These are phyloP conservation scores for Sogatella furcifera DNA, from an alignment of 1,140 invertebrate species.

Conservation along the genomic window DNA sequence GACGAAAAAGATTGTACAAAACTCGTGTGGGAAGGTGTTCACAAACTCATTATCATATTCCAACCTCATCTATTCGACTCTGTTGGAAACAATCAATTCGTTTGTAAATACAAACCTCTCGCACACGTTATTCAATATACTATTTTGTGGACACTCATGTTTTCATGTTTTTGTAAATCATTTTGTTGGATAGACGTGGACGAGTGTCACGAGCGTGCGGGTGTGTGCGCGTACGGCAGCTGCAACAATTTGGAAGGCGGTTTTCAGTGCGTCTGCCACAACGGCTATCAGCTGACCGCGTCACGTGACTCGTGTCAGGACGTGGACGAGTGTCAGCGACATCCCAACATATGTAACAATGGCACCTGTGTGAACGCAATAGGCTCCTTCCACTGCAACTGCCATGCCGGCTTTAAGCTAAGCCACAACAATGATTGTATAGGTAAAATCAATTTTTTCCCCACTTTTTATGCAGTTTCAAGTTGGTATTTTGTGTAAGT, in stretches of 20 bases:
- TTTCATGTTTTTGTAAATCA: too few species aligned
- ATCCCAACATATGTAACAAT: conserved; percentile 63
- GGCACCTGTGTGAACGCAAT: conserved; percentile 71
- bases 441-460: conserved; percentile 47
- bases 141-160: too few species aligned
- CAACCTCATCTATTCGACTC: too few species aligned
- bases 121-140: too few species aligned
- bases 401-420: conserved; percentile 67
- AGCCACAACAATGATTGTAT: conserved; percentile 78
- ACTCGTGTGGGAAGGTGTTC: too few species aligned
- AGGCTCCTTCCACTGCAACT: conserved; percentile 68
- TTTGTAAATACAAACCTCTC: too few species aligned
- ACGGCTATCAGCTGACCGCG: conserved; percentile 45
- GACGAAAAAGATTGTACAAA: too few species aligned
- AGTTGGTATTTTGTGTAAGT: too few species aligned
- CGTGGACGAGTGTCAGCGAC: conserved; percentile 61
- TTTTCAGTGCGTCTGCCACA: conserved; percentile 52
- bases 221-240: conserved; percentile 56
- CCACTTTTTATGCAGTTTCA: too few species aligned
- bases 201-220: conserved; percentile 53
- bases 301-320: conserved; percentile 55
- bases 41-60: too few species aligned
- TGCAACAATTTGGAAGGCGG: conserved; percentile 62
- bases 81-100: too few species aligned
- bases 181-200: too few species aligned